Percentiles rank a stretch among this genome's conserved stretches.
Evolutionary conservation across 2,113 vertebrate genomes (phyloP).

Genomic region (Apteryx owenii): DNA sequence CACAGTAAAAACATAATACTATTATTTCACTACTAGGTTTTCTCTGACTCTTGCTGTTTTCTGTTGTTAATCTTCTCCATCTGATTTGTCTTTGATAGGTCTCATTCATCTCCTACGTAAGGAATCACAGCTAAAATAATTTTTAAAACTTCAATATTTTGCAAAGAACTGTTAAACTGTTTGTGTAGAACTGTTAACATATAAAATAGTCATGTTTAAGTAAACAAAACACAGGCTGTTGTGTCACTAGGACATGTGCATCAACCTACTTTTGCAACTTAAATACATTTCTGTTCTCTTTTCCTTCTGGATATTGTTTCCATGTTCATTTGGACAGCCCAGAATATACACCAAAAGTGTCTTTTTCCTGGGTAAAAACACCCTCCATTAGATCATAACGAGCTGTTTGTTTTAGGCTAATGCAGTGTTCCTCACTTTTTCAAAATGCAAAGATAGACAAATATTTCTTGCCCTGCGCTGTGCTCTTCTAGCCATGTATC

Average conservation of each 20-base stretch:
- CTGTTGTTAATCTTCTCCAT: not conserved
- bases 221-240: not conserved
- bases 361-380: not conserved
- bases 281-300: not conserved
- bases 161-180: not conserved
- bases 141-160: not conserved
- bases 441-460: not conserved
- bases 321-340: not conserved
- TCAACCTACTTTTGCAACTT: not conserved
- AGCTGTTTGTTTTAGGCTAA: not conserved
- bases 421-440: not conserved
- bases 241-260: rapidly evolving
- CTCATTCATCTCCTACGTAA: not conserved
- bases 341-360: not conserved
- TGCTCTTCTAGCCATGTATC: not conserved
- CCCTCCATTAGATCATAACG: not conserved
- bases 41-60: not conserved
- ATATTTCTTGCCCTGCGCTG: not conserved
- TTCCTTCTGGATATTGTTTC: not conserved
- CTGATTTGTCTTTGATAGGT: not conserved
- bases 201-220: not conserved
- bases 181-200: not conserved
- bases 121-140: not conserved
- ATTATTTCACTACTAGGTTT: not conserved
- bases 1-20: not conserved